phyloP scores from a whole-genome alignment of 2,888 invertebrate species.

The Parasteatoda lunata region DNA sequence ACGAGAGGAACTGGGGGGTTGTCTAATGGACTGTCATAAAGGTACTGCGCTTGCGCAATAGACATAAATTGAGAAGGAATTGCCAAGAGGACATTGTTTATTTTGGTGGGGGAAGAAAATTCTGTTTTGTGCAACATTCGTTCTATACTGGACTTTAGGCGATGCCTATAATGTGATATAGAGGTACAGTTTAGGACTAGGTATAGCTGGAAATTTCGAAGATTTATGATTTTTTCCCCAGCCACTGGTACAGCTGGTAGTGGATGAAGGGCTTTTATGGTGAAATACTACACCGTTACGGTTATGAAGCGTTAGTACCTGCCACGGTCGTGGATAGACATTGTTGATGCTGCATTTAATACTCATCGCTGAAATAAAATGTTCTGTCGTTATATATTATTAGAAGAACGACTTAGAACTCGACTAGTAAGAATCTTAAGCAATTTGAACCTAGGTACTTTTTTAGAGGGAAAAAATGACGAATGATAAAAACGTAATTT shows the following conservation, averaged over 20 bases:
- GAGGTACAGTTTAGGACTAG: slow-evolving; percentile 42
- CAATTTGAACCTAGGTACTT: no score
- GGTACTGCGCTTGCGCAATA: slow-evolving; percentile 26
- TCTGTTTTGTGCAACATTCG: background rate
- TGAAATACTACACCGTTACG: background rate
- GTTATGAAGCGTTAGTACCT: background rate
- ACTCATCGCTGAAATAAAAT: background rate
- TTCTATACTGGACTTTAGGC: slow-evolving; percentile 22
- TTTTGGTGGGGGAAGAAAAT: slow-evolving; percentile 3
- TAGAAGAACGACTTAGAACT: background rate
- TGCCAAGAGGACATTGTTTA: slow-evolving; percentile 49
- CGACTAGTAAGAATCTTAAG: no score
- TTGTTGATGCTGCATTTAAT: background rate
- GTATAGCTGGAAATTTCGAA: slow-evolving; percentile 4
- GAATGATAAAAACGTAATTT: no score
- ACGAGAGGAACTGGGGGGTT: slow-evolving; percentile 15
- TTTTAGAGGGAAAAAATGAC: no score
- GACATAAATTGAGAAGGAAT: slow-evolving; percentile 42
- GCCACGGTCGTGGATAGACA: background rate
- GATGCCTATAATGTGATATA: slow-evolving; percentile 38
- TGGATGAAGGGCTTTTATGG: slow-evolving; percentile 34
- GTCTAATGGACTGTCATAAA: slow-evolving; percentile 60
- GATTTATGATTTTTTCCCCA: slow-evolving; percentile 39
- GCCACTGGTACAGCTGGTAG: background rate
- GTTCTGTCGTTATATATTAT: background rate